Evolutionary conservation across 2,888 invertebrate genomes (phyloP), one percentile per base, ranked within the genome.

Genomic region (Microdon myrmicae): DNA sequence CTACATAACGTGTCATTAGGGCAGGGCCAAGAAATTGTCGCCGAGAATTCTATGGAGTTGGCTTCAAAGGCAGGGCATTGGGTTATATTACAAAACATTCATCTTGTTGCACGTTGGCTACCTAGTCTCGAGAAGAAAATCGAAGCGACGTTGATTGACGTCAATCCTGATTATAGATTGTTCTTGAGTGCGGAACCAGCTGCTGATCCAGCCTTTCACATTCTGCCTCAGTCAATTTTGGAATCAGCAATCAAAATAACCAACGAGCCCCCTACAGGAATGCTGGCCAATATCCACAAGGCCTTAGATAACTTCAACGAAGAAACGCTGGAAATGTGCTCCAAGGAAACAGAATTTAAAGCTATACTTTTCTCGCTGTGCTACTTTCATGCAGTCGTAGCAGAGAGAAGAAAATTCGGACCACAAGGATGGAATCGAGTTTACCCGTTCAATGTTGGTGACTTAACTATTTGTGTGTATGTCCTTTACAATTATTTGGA

Each of bases 241-340:
- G 95, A 96, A 77, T 90, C 94, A 0, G 90, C 94, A 1, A 94
- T 96, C 73, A 96, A 96, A 82, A 95, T 96, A 54, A 96, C 96
- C 2, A 96, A 96, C 72, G 96, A 96, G 78, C 95, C 96, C 0
- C 96, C 96, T 0, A 93, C 91, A 5, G 96, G 96, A 19, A 95
- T 96, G 91, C 86, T 88, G 81, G 94, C 95, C 1, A 96, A 96
- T 79, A 83, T 96, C 22, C 95, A 95, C 78, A 95, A 95, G 82
- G 89, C 96, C 1, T 78, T 96, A 60, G 93, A 93, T 74, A 94
- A 92, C 82, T 96, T 96, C 81, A 90, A 82, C 73, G 96, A 96
- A 80, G 94, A 94, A 78, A 94, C 92, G 0, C 80, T 96, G 44
- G 96, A 96, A 77, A 90, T 90, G 87, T 94, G 92, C 78, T 89